These are phyloP conservation scores for Eueides isabella DNA, from an alignment of 1,140 invertebrate genomes.

Conservation along the genomic window DNA sequence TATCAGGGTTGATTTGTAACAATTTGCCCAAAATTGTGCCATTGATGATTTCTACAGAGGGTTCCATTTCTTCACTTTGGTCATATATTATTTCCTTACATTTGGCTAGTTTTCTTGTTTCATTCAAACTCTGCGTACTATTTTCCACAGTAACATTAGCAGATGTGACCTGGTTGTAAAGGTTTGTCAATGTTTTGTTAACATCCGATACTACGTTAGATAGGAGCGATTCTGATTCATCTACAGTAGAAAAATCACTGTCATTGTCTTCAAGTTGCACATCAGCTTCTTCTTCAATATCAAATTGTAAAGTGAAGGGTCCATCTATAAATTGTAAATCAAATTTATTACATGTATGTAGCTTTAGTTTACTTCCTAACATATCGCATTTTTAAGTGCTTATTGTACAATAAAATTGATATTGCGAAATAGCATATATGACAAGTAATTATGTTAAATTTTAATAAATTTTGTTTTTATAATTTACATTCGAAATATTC, in stretches of 20 bases:
- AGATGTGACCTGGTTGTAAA: conserved; percentile 71
- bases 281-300: conserved; percentile 63
- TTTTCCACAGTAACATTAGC: conserved; percentile 68
- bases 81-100: conserved; percentile 74
- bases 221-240: conserved; percentile 71
- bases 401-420: background rate
- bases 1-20: conserved; percentile 69
- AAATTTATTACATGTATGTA: conserved; percentile 11
- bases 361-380: too few relatives aligned
- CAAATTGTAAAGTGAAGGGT: conserved; percentile 54
- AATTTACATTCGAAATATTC: background rate
- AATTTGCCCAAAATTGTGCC: conserved; percentile 67
- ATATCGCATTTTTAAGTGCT: too few relatives aligned
- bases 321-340: conserved; percentile 46
- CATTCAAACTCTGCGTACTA: conserved; percentile 59
- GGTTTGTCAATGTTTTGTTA: conserved; percentile 69
- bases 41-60: conserved; percentile 76
- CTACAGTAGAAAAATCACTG: conserved; percentile 65
- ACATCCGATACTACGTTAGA: conserved; percentile 73
- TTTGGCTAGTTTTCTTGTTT: conserved; percentile 75
- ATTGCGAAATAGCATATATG: background rate
- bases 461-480: too few relatives aligned
- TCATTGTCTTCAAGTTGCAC: conserved; percentile 39
- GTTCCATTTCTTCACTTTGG: conserved; percentile 54
- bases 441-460: too few relatives aligned